Evolutionary conservation across 2,797 vertebrate species (phyloP).

Genomic region (Gallinago nigripennis): DNA sequence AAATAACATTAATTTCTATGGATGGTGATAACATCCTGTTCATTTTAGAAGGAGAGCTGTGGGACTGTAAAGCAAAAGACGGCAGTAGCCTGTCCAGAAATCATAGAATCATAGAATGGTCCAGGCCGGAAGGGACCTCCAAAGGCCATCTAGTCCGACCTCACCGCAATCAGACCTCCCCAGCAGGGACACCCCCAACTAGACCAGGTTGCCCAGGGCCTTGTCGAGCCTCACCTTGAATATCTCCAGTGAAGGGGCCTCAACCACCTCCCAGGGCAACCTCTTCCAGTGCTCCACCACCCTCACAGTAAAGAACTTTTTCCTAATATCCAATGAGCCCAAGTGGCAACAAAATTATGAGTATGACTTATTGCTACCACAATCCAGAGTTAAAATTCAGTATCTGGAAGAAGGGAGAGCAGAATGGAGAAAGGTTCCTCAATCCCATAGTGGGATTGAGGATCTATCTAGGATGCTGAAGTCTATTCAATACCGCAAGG

Average conservation of each 20-base stretch:
- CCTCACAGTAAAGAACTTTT: too few species aligned
- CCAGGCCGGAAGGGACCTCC: too few species aligned
- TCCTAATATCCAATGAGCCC: not conserved
- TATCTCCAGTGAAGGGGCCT: too few species aligned
- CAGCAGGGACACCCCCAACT: too few species aligned
- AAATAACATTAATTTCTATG: not conserved
- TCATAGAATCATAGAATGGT: too few species aligned
- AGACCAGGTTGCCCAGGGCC: too few species aligned
- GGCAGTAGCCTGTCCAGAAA: not conserved
- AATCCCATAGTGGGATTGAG: not conserved
- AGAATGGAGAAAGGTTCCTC: not conserved
- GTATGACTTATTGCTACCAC: not conserved
- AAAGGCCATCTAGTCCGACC: too few species aligned
- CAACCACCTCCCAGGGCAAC: too few species aligned
- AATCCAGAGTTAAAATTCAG: not conserved
- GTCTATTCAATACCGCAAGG: not conserved
- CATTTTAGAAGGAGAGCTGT: not conserved
- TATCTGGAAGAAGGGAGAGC: not conserved
- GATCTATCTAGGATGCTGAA: not conserved
- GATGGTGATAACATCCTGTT: not conserved
- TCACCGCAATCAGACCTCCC: too few species aligned
- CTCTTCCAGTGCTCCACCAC: too few species aligned
- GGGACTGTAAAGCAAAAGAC: not conserved
- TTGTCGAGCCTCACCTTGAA: too few species aligned
- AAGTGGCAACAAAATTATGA: not conserved